Evolutionary conservation across 2,888 invertebrate species (phyloP), one percentile per base, ranked within the genome.

Genomic region (Calameuta filiformis): DNA sequence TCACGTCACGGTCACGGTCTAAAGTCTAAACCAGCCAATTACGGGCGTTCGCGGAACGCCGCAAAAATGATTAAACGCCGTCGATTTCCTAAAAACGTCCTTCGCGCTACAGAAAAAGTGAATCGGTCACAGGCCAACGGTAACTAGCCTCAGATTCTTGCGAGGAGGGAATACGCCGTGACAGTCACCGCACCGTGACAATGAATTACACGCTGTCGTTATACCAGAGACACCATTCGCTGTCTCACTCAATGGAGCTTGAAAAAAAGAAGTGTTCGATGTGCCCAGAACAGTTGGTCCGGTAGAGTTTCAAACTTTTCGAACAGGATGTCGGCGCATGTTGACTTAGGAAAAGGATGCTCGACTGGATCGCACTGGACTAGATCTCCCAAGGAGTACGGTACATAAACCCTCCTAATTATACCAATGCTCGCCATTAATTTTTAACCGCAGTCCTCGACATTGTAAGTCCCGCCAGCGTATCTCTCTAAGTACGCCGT

Each of bases 401-500:
- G 56, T 56, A 56, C 56, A 56, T 56, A 56, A 56, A 23, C 56
- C 56, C 33, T 71, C 71, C 71, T 71, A 71, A 71, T 71, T 71
- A 71, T 71, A 33, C 71, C 31, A 71, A 71, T 71, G 71, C 71
- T 12, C 71, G 12, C 71, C 75, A 73, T 81, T 75, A 80, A 79
- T 81, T 81, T 81, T 81, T 81, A 78, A 77, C 76, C 77, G 78
- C 78, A 80, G 78, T 80, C 83, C 82, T 81, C 79, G 77, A 82
- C 83, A 83, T 79, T 79, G 76, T 76, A 71, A 77, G 75, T 73
- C 80, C 75, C 75, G 68, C 69, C 68, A 73, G 76, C 76, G 81
- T 87, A 84, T 87, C 85, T 85, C 83, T 82, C 84, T 83, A 86
- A 88, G 86, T 87, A 85, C 87, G 86, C 87, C 88, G 86, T 90